Base-by-base conservation (phyloP, 2,113 vertebrate species). In the Nasalis larvatus region DNA sequence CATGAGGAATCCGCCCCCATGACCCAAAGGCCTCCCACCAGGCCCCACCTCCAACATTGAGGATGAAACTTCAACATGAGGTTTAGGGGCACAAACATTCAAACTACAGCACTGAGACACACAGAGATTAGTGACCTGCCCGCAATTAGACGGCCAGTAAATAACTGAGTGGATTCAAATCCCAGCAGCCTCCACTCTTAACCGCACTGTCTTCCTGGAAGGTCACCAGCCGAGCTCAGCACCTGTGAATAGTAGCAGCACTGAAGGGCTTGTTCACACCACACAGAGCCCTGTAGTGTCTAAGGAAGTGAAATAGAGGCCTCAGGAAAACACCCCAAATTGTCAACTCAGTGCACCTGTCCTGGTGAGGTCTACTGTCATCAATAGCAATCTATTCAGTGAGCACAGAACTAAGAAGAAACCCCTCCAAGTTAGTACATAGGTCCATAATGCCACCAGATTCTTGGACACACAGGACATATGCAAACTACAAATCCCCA, bases 121-220 rank as follows among this genome's bases (percentile, higher is more conserved):
- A 1, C 37, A 14, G 54, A 52, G 74, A 40, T 25, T 20, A 16
- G 1, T 20, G 12, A 2, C 18, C 23, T 37, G n/a, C 69, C 45
- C 58, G 1, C 0, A 0, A 0, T 16, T 3, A 18, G 45, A 37
- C 4, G 27, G 84, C 37, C 16, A 4, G 49, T 14, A 40, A 27
- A 23, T 3, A 49, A 35, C 78, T 32, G 6, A 25, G 73, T 45
- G 35, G 23, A 30, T 23, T 42, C 30, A 13, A 12, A 82, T 21
- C 14, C 88, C 18, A 1, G 18, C 1, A 16, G 40, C 40, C 23
- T 76, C 20, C 1, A 12, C 35, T 18, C 58, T 47, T 30, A 10
- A 30, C 47, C 0, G 3, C 52, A 13, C 5, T 1, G 1, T 27
- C 32, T 94, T 37, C 6, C 47, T 16, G 23, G 80, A 52, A 89